Evolutionary conservation across 2,888 invertebrate genomes (phyloP), one percentile per base, ranked within the genome.

Genomic region (Venusia cambrica): DNA sequence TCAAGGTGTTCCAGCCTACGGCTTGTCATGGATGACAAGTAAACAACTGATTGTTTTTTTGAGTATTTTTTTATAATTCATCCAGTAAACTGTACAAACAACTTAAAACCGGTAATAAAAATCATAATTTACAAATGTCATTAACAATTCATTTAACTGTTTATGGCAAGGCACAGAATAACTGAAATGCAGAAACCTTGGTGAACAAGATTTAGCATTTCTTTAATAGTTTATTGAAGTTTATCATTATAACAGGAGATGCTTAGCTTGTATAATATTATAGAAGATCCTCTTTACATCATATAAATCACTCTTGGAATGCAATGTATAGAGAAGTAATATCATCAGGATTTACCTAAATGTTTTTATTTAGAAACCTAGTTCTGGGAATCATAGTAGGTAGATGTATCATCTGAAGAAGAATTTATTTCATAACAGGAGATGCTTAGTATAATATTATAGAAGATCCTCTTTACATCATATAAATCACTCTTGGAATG

Each of bases 21-120:
- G n/a, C n/a, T n/a, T n/a, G n/a, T n/a, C n/a, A n/a, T n/a, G n/a
- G n/a, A n/a, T n/a, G n/a, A n/a, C 15, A 14, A 14, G 5, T 17
- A 28, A 15, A 18, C 17, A 18, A 20, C 33, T 33, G 7, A 19
- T n/a, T n/a, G 22, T 3, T 25, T 24, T 25, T 11, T 7, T n/a
- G n/a, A 25, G 19, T 12, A 6, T n/a, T n/a, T n/a, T n/a, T n/a
- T n/a, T n/a, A n/a, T n/a, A n/a, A n/a, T n/a, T n/a, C n/a, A n/a
- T n/a, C n/a, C n/a, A n/a, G n/a, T n/a, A n/a, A n/a, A n/a, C n/a
- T n/a, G n/a, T n/a, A n/a, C n/a, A n/a, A n/a, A 13, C 7, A 24
- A 33, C 14, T 33, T 33, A 25, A 25, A 33, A 26, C 4, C 13
- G 18, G n/a, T 21, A 20, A 15, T 33, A 20, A 33, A 33, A 27